Conservation (phyloP, 2,113 vertebrate genomes). For the Macquaria ambigua region DNA sequence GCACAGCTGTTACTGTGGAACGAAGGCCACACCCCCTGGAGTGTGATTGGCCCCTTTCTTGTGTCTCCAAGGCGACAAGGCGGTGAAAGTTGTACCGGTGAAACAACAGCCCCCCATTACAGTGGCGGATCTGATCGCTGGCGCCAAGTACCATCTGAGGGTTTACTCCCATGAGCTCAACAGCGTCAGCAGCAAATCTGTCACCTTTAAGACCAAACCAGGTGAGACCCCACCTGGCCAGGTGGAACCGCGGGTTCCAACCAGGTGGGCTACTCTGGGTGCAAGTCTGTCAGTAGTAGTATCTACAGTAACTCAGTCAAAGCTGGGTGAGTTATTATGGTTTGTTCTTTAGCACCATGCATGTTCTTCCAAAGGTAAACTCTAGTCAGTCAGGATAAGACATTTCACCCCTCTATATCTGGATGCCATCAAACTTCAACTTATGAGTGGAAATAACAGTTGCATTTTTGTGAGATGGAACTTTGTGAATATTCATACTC, state of each 20-base stretch:
- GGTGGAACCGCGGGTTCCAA: constrained; percentile 40
- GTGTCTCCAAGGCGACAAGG: constrained; percentile 91
- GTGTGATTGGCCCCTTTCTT: constrained; percentile 83
- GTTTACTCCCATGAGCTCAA: constrained; percentile 93
- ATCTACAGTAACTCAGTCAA: constrained; percentile 16
- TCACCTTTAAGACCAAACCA: constrained; percentile 97
- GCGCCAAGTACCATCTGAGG: constrained; percentile 94
- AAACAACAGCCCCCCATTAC: constrained; percentile 89
- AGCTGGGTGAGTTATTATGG: constrained; percentile 25
- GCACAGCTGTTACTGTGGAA: constrained; percentile 17
- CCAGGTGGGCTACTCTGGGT: constrained; percentile 40
- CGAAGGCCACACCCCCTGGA: constrained; percentile 53
- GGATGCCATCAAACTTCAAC: not conserved
- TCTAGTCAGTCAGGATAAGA: not conserved
- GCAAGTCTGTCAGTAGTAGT: constrained; percentile 23
- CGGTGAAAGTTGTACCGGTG: constrained; percentile 89
- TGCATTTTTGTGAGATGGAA: constrained; percentile 5
- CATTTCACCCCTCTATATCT: not conserved
- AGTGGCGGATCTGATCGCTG: constrained; percentile 92
- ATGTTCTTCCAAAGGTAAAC: constrained; percentile 2
- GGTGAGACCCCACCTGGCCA: constrained; percentile 88
- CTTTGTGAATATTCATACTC: not conserved
- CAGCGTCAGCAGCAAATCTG: constrained; percentile 89
- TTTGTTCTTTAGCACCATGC: constrained; percentile 8
- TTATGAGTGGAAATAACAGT: not conserved